Evolutionary conservation across 92 coral and sea anemone species (phyloP).

Genomic region (Phymanthus crucifer): DNA sequence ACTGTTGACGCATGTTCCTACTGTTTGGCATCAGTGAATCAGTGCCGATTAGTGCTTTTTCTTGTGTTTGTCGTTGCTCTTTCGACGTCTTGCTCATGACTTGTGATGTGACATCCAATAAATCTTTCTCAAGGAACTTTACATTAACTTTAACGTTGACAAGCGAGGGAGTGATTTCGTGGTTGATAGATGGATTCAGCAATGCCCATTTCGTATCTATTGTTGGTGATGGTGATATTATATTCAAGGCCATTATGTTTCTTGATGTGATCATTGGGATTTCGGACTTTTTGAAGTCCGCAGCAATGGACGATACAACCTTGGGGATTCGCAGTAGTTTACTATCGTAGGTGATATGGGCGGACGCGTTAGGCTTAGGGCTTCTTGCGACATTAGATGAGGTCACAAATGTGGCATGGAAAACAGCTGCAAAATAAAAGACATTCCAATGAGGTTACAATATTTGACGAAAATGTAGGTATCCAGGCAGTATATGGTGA

Average conservation of each 20-base stretch:
- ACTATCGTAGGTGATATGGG: not conserved
- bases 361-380: not conserved
- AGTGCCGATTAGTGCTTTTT: not conserved
- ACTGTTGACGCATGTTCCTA: not conserved
- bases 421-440: too few species aligned
- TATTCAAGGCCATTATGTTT: not conserved
- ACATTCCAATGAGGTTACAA: too few species aligned
- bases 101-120: not conserved
- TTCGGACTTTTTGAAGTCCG: not conserved
- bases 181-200: not conserved
- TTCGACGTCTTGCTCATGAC: not conserved
- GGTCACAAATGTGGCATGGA: too few species aligned
- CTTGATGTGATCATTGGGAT: not conserved
- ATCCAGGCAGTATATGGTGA: too few species aligned
- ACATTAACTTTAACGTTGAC: not conserved
- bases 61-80: not conserved
- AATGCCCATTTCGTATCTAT: not conserved
- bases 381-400: not conserved
- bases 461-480: too few species aligned
- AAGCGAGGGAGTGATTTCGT: not conserved
- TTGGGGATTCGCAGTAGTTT: not conserved
- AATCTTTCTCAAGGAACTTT: not conserved
- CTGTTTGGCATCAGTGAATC: not conserved
- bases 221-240: constrained; percentile 9
- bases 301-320: not conserved